These are phyloP conservation scores for Dasysyrphus albostriatus DNA, from an alignment of 2,888 invertebrate species.

Conservation along the genomic window DNA sequence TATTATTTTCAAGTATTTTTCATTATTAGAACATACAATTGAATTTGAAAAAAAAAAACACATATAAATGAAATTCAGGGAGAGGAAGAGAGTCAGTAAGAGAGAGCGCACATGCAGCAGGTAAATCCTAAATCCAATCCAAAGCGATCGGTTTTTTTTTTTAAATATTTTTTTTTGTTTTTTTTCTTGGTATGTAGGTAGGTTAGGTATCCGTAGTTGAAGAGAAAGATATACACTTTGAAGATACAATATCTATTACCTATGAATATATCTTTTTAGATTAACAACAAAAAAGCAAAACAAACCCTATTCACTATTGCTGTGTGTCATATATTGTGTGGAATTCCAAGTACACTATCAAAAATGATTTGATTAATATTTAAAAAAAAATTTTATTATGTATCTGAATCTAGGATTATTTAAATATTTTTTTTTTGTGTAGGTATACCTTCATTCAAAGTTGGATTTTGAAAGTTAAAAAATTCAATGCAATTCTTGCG, in stretches of 20 bases:
- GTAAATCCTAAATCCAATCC: slow-evolving; percentile 61
- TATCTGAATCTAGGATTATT: background rate
- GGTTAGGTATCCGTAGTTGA: background rate
- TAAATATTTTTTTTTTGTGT: background rate
- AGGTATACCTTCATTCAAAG: slow-evolving; percentile 10
- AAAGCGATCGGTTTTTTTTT: slow-evolving; percentile 62
- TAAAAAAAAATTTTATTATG: slow-evolving; percentile 8
- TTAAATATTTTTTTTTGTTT: slow-evolving; percentile 22
- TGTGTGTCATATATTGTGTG: slow-evolving; percentile 36
- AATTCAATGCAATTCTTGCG: slow-evolving; percentile 33
- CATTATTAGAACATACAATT: slow-evolving; percentile 66
- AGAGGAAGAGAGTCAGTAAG: slow-evolving; percentile 32
- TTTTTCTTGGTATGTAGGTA: slow-evolving; percentile 33
- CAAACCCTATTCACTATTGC: slow-evolving; percentile 33
- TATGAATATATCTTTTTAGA: slow-evolving; percentile 39
- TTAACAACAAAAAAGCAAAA: slow-evolving; percentile 57
- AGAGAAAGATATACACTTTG: slow-evolving; percentile 56
- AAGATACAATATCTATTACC: slow-evolving; percentile 61
- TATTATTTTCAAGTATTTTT: slow-evolving; percentile 64
- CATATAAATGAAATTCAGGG: slow-evolving; percentile 58
- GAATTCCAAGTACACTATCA: slow-evolving; percentile 65
- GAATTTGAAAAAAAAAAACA: slow-evolving; percentile 31
- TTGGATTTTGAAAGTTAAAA: slow-evolving; percentile 15
- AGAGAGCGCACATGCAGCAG: slow-evolving; percentile 67
- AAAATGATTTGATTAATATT: slow-evolving; percentile 61